These are phyloP conservation scores for Mugil cephalus DNA, from an alignment of 2,113 vertebrate species.

Conservation along the genomic window DNA sequence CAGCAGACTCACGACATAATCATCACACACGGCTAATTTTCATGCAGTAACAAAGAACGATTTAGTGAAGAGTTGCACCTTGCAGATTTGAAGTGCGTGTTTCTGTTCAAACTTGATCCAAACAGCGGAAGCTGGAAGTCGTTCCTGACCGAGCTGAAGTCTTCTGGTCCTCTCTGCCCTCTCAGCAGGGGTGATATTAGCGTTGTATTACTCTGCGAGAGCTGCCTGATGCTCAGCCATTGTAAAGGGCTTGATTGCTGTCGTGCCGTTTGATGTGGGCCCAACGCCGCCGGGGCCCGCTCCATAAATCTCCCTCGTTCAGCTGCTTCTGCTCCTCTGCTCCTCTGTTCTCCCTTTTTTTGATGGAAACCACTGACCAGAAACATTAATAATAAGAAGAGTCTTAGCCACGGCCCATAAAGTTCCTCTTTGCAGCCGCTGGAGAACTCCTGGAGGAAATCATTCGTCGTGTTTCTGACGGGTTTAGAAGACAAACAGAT, in stretches of 20 bases:
- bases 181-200: slow-evolving; percentile 56
- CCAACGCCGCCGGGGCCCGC: slow-evolving; percentile 39
- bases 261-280: slow-evolving; percentile 51
- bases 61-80: background rate
- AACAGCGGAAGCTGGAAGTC: slow-evolving; percentile 44
- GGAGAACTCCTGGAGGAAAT: slow-evolving; percentile 63
- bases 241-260: slow-evolving; percentile 68
- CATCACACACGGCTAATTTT: background rate
- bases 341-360: slow-evolving; percentile 51
- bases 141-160: slow-evolving; percentile 44
- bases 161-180: slow-evolving; percentile 30
- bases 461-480: slow-evolving; percentile 49
- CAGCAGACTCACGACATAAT: background rate
- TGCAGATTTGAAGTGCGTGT: slow-evolving; percentile 7
- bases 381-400: slow-evolving; percentile 74
- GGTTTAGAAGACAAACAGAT: slow-evolving; percentile 21
- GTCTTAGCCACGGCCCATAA: slow-evolving; percentile 77
- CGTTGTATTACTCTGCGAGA: slow-evolving; percentile 51
- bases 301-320: slow-evolving; percentile 71
- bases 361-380: slow-evolving; percentile 74
- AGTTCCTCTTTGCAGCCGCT: slow-evolving; percentile 64
- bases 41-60: background rate
- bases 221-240: slow-evolving; percentile 61
- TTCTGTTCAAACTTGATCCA: slow-evolving; percentile 45
- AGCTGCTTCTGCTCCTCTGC: slow-evolving; percentile 51